These are phyloP conservation scores for Pitangus sulphuratus DNA, from an alignment of 2,797 vertebrate species.

Conservation along the genomic window DNA sequence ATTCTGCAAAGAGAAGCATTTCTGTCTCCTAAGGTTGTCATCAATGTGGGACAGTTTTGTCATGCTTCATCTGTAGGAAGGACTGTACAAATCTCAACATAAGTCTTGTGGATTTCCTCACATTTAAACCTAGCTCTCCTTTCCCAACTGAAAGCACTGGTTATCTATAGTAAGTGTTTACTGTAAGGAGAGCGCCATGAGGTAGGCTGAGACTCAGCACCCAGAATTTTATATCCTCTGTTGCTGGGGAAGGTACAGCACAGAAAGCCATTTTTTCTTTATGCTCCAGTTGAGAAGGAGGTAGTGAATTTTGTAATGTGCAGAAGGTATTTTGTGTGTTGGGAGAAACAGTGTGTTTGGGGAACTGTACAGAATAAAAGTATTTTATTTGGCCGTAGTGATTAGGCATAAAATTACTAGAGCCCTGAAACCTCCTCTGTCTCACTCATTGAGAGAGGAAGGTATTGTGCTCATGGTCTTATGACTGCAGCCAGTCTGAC, in stretches of 20 bases:
- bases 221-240: background rate
- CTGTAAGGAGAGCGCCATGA: background rate
- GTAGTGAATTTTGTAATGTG: background rate
- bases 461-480: background rate
- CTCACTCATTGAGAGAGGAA: background rate
- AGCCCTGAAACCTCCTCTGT: background rate
- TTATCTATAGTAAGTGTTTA: background rate
- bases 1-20: background rate
- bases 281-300: background rate
- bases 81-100: background rate
- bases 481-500: background rate
- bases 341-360: background rate
- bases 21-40: background rate
- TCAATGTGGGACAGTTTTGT: background rate
- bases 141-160: background rate
- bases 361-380: background rate
- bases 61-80: background rate
- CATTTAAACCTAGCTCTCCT: background rate
- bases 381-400: background rate
- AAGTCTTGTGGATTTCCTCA: background rate
- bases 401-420: background rate
- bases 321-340: background rate
- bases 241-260: background rate
- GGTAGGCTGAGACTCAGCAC: background rate
- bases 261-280: background rate